Base-by-base conservation (phyloP, 2,797 vertebrate genomes). In the Acropternis orthonyx region DNA sequence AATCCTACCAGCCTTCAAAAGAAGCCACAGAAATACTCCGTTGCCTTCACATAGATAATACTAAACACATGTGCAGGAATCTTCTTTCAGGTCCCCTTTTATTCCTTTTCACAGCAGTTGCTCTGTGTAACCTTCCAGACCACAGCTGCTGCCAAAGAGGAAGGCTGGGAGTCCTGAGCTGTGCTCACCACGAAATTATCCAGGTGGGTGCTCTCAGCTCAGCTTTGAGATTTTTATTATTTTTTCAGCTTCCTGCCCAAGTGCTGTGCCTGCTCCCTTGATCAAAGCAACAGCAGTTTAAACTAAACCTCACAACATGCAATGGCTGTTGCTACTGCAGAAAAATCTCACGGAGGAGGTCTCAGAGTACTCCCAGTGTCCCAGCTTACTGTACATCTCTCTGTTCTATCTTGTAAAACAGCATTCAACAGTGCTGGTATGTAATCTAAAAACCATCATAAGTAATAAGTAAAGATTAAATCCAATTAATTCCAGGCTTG, bases 391-490 rank as follows among this genome's bases (percentile, higher is more conserved):
- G 54, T 36, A 43, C n/a, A 15, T 44, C 36, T 61, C 59, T 58
- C 76, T 81, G 20, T 58, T 88, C 62, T 28, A 55, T 75, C 78
- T 62, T 88, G 85, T 81, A 84, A 91, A 95, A 81, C 2, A 30
- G 26, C 59, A 59, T 85, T 89, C 11, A 1, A 34, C 68, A 59
- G 28, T 32, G 28, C n/a, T 48, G 43, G 49, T 74, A 20, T 68
- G 58, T 41, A 83, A 92, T 85, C 67, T 89, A 84, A 83, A 92
- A 75, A 73, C 15, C 69, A 67, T 73, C 17, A 17, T 46, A 85
- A 90, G 74, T 37, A 92, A 93, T 85, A 96, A 94, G 90, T 96
- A 92, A 94, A 92, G 83, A 93, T 77, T 74, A 92, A 90, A 95
- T 89, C 89, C 88, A 89, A 91, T 88, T 92, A 88, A 89, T 94